Evolutionary conservation across 2,888 invertebrate species (phyloP).

Genomic region (Brenthis ino): DNA sequence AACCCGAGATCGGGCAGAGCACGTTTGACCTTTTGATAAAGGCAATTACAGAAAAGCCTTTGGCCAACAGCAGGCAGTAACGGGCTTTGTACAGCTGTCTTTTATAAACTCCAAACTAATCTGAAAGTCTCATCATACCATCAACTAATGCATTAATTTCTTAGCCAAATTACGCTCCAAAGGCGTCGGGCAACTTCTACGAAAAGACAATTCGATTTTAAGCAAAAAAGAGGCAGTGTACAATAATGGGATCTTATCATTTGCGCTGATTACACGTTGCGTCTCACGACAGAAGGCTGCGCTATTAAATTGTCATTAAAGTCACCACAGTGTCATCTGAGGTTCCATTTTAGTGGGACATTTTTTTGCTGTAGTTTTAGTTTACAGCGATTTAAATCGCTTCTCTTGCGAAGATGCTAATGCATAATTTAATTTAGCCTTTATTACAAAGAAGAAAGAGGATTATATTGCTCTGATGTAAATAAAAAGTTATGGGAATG

Average conservation of each 20-base stretch:
- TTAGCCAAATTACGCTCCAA: slow-evolving; percentile 47
- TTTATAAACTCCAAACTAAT: slow-evolving; percentile 36
- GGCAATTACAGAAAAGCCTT: slow-evolving; percentile 44
- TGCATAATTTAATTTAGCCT: slow-evolving; percentile 45
- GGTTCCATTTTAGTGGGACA: slow-evolving; percentile 70
- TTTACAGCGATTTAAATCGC: slow-evolving; percentile 53
- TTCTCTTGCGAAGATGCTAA: slow-evolving; percentile 22
- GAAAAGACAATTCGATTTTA: slow-evolving; percentile 59
- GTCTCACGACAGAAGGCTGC: slow-evolving; percentile 70
- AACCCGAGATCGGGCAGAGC: slow-evolving; percentile 43
- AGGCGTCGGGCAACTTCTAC: slow-evolving; percentile 54
- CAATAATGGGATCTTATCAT: slow-evolving; percentile 70
- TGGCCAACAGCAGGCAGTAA: slow-evolving; percentile 40
- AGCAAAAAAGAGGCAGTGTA: slow-evolving; percentile 62
- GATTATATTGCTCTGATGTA: slow-evolving; percentile 39
- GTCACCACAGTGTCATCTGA: slow-evolving; percentile 77
- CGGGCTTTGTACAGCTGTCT: slow-evolving; percentile 39
- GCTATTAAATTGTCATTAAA: slow-evolving; percentile 82
- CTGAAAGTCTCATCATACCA: slow-evolving; percentile 33
- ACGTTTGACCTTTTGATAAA: slow-evolving; percentile 46
- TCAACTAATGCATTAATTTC: slow-evolving; percentile 36
- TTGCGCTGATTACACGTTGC: slow-evolving; percentile 74
- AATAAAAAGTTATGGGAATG: slow-evolving; percentile 54
- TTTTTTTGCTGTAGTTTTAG: slow-evolving; percentile 79
- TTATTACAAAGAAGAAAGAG: slow-evolving; percentile 49